Percentiles rank a stretch among this genome's conserved stretches.
Evolutionary conservation across 2,797 vertebrate species (phyloP).

Genomic region (Melanitta fusca): DNA sequence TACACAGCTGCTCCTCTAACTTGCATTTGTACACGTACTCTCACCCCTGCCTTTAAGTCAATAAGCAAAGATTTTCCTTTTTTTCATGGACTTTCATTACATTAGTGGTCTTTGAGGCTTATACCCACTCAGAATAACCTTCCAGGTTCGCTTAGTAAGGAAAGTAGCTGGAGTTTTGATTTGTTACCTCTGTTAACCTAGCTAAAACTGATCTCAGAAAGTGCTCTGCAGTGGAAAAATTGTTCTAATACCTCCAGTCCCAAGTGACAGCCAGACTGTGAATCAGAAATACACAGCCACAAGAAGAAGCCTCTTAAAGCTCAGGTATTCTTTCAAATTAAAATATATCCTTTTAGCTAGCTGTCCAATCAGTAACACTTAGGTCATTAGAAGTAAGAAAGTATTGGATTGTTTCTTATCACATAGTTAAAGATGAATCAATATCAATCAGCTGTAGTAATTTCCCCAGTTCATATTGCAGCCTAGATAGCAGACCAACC

Average conservation of each 20-base stretch:
- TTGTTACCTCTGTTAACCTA: no score
- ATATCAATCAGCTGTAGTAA: neutral
- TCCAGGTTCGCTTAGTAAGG: neutral
- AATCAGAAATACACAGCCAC: neutral
- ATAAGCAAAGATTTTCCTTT: neutral
- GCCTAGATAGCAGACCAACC: neutral
- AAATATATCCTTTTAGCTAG: neutral
- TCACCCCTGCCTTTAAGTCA: neutral
- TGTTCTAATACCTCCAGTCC: neutral
- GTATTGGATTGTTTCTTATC: neutral
- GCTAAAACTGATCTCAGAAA: neutral
- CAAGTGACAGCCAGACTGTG: neutral
- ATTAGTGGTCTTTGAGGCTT: neutral
- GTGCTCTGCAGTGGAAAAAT: neutral
- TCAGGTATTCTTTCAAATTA: neutral
- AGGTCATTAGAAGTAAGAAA: neutral
- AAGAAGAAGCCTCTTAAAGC: neutral
- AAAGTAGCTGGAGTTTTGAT: neutral
- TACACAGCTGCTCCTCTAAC: neutral
- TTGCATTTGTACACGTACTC: neutral
- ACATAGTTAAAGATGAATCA: neutral
- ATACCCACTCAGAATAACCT: neutral
- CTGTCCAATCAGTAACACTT: neutral
- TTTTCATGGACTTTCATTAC: neutral
- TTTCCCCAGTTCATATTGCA: neutral